Evolutionary conservation across 2,797 vertebrate species (phyloP).

Genomic region (Synanceia verrucosa): DNA sequence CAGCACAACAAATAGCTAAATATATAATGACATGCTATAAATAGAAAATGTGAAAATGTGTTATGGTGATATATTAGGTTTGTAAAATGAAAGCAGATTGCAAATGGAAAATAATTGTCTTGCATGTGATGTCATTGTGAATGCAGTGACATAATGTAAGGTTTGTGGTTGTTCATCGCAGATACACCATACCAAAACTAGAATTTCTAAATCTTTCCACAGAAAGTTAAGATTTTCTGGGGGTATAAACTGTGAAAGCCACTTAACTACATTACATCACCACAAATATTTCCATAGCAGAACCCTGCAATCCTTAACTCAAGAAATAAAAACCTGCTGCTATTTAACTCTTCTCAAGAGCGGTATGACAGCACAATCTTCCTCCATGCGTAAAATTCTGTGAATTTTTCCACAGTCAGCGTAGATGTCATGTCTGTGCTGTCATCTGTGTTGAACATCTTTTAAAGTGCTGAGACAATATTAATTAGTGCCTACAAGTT

Average conservation of each 20-base stretch:
- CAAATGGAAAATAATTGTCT: background rate
- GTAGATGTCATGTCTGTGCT: constrained; percentile 83
- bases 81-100: background rate
- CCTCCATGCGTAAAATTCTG: constrained; percentile 30
- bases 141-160: background rate
- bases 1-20: background rate
- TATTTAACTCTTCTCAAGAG: background rate
- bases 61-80: background rate
- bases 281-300: background rate
- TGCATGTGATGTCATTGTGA: background rate
- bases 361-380: constrained; percentile 21
- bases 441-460: constrained; percentile 93
- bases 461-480: constrained; percentile 92
- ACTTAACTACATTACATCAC: background rate
- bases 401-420: constrained; percentile 74
- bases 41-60: background rate
- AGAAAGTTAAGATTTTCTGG: background rate
- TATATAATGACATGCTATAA: background rate
- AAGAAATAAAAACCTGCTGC: constrained; percentile 2
- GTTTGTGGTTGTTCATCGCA: background rate
- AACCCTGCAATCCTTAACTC: background rate
- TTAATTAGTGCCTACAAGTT: constrained; percentile 98
- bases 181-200: background rate
- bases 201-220: background rate
- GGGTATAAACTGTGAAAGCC: background rate